Evolutionary conservation across 2,113 vertebrate genomes (phyloP).

Genomic region (Zootoca vivipara): DNA sequence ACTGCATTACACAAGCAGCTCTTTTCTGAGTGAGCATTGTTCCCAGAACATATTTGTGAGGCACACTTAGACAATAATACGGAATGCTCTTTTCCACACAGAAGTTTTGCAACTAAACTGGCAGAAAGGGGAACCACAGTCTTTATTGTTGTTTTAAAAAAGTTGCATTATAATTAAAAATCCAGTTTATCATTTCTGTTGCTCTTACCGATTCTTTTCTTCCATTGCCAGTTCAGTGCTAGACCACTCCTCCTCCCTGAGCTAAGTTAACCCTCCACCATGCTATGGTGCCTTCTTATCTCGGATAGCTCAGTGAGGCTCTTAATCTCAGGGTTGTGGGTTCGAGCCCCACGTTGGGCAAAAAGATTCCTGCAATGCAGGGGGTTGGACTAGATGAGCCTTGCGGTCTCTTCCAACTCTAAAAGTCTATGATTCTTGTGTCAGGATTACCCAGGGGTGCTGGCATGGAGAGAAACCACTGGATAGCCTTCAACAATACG

Average conservation of each 20-base stretch:
- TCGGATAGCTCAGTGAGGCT: too few species aligned
- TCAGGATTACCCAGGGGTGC: neutral
- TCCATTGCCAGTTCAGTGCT: neutral
- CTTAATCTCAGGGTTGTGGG: too few species aligned
- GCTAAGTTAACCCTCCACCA: neutral
- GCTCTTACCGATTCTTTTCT: neutral
- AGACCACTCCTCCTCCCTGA: neutral
- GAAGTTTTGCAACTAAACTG: conserved; percentile 7
- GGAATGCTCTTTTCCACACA: neutral
- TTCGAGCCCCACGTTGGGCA: too few species aligned
- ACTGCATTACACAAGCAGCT: neutral
- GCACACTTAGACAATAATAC: neutral
- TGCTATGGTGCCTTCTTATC: neutral
- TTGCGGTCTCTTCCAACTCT: too few species aligned
- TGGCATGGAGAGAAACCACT: neutral
- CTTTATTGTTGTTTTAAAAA: neutral
- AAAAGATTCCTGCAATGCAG: too few species aligned
- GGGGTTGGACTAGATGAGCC: too few species aligned
- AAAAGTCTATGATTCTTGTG: too few species aligned
- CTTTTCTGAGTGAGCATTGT: neutral
- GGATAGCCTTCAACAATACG: neutral
- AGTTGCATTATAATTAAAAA: neutral
- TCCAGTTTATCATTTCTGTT: neutral
- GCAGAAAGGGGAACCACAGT: neutral
- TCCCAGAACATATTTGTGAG: neutral